Base-by-base conservation (phyloP, 2,797 vertebrate species). In the Acanthurus leucopareius region DNA sequence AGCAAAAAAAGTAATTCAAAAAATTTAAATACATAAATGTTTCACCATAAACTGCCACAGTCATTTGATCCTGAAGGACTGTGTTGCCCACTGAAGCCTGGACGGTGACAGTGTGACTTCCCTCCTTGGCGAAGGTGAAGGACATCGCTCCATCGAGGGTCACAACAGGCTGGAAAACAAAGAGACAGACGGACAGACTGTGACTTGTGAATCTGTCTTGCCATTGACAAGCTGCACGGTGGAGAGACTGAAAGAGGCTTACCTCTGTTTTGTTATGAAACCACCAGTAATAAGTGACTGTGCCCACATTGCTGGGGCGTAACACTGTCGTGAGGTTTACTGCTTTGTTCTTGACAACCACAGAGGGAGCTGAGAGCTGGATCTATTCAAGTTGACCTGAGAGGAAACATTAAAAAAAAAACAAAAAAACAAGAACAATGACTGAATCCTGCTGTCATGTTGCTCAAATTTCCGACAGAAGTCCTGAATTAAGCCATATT, bases 231-330 rank as follows among this genome's bases (percentile, higher is more conserved):
- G 10, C 8, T 19, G 11, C 54, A 15, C 17, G 32, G 20, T 5
- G 42, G 17, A 44, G 20, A 48, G 76, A 10, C 6, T 59, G 28
- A 75, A 64, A 59, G 22, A 62, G n/a, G 40, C 94, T 90, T 88
- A 97, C 97, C 96, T 98, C 97, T 0, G 96, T 97, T 92, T 96
- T 97, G 91, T 98, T 98, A 22, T 97, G 96, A 72, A 98, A 96
- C 97, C 97, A 98, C 97, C 97, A 98, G 90, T 97, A 94, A 9
- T 97, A 98, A n/a, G 95, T 97, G 60, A 98, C 95, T 0, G 97
- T 97, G 80, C 97, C 97, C 89, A 97, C 97, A 76, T 95, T 96
- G 88, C 92, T 95, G 69, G 97, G 97, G 77, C 93, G 97, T 47
- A 98, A 84, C 40, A 95, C 90, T 0, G 96, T 96, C 0, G 97